A percentile compares a stretch with the other conserved stretches of the same genome.
Conservation (phyloP, 2,888 invertebrate genomes). For the Synergus itoensis region DNA sequence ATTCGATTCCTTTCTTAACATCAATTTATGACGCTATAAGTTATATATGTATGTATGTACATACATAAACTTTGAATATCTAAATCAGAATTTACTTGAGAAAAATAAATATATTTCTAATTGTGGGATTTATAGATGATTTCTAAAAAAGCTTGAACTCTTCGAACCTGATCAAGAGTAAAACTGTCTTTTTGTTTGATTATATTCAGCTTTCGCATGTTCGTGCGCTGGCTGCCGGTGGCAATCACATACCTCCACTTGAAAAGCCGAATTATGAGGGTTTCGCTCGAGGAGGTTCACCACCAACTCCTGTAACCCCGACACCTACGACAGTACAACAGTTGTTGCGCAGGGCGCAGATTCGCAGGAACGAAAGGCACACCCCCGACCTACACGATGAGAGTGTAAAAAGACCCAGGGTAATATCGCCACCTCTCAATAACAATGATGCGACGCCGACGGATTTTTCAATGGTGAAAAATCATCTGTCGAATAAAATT, state of each 20-base stretch:
- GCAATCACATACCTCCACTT: conserved; percentile 75
- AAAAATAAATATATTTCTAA: not conserved
- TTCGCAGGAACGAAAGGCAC: conserved; percentile 79
- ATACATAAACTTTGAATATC: not conserved
- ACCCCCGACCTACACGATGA: conserved; percentile 84
- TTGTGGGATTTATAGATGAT: not conserved
- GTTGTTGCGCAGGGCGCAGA: conserved; percentile 83
- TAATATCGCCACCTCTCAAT: conserved; percentile 75
- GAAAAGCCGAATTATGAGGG: conserved; percentile 74
- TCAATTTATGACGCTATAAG: not conserved
- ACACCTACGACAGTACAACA: conserved; percentile 82
- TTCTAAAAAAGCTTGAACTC: not conserved
- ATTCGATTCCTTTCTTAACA: not conserved
- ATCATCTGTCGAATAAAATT: conserved; percentile 79
- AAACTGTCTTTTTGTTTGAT: conserved; percentile 47
- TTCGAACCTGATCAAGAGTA: conserved; percentile 15
- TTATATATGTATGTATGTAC: not conserved
- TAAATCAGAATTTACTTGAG: not conserved
- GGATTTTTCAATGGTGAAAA: conserved; percentile 82
- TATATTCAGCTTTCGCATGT: conserved; percentile 74
- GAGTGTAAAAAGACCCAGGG: conserved; percentile 78
- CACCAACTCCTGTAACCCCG: conserved; percentile 73
- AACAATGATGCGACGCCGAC: conserved; percentile 81
- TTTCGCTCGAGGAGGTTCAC: conserved; percentile 74
- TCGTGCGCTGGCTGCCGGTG: conserved; percentile 75